phyloP scores from a whole-genome alignment of 2,113 vertebrate genomes.

The Rallus limicola region DNA sequence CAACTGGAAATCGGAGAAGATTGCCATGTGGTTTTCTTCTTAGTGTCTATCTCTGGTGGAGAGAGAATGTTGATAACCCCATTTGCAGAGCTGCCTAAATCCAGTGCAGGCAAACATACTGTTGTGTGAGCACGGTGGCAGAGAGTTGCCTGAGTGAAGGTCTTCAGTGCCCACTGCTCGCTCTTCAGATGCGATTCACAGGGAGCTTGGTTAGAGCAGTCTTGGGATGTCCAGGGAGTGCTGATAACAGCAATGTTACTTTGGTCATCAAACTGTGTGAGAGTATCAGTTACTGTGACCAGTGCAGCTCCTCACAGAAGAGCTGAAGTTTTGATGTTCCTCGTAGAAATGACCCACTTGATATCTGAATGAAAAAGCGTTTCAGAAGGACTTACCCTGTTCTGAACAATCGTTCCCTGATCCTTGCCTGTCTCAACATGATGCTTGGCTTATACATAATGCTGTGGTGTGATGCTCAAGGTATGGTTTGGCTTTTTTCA shows the following conservation, averaged over 20 bases:
- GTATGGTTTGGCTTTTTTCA: neutral
- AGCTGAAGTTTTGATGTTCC: neutral
- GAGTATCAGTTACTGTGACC: neutral
- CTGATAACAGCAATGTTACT: accelerated
- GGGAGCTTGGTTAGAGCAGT: accelerated
- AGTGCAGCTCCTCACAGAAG: neutral
- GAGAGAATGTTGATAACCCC: neutral
- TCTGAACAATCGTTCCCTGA: neutral
- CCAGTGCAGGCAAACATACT: accelerated
- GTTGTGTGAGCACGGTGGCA: neutral
- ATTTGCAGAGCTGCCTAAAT: neutral
- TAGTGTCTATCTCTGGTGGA: neutral
- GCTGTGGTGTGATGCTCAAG: neutral
- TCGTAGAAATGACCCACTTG: neutral
- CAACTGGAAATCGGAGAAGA: neutral
- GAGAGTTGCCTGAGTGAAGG: neutral
- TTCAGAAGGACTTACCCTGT: neutral
- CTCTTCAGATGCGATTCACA: accelerated
- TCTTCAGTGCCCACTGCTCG: accelerated
- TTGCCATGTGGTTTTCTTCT: accelerated
- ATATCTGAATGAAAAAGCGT: neutral
- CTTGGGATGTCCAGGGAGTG: neutral
- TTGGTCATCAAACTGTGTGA: neutral
- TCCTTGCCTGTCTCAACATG: neutral
- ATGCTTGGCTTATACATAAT: neutral